These are phyloP conservation scores for Paracentrotus lividus DNA, from an alignment of 53 echinoderm and acorn worm genomes.

Conservation along the genomic window DNA sequence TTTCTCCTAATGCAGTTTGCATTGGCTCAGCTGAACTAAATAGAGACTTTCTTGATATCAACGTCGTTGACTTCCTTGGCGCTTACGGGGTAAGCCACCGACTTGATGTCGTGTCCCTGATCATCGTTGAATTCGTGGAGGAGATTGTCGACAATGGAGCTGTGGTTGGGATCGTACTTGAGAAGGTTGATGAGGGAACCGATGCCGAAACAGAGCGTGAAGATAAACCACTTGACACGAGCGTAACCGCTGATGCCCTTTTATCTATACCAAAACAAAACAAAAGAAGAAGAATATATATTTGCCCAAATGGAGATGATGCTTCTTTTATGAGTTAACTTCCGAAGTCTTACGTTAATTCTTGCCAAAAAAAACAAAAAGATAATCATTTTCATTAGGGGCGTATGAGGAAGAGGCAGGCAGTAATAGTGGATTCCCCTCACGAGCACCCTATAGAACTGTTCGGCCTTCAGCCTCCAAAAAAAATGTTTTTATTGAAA, in stretches of 20 bases:
- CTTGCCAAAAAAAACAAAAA: too few relatives aligned
- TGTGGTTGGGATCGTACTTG: slow-evolving; percentile 1
- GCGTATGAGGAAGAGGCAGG: too few relatives aligned
- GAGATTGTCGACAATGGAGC: background rate
- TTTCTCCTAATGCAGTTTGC: background rate
- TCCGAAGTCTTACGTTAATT: too few relatives aligned
- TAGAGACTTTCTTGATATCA: background rate
- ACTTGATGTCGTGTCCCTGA: background rate
- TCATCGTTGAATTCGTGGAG: background rate
- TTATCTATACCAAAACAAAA: slow-evolving; percentile 4
- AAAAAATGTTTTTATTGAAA: too few relatives aligned
- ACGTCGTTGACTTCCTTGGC: background rate
- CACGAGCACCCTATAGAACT: too few relatives aligned
- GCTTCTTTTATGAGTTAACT: too few relatives aligned
- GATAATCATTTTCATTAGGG: too few relatives aligned
- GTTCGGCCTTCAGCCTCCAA: too few relatives aligned
- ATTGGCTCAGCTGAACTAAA: background rate
- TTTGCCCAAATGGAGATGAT: too few relatives aligned
- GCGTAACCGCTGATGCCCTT: slow-evolving; percentile 7
- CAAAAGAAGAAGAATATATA: background rate
- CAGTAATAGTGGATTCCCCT: too few relatives aligned
- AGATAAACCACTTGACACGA: slow-evolving; percentile 48
- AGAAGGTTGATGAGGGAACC: slow-evolving; percentile 49
- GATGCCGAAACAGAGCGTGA: slow-evolving; percentile 48
- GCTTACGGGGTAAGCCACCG: background rate